Base-by-base conservation (phyloP, 2,888 invertebrate genomes). In the Ditula angustiorana region DNA sequence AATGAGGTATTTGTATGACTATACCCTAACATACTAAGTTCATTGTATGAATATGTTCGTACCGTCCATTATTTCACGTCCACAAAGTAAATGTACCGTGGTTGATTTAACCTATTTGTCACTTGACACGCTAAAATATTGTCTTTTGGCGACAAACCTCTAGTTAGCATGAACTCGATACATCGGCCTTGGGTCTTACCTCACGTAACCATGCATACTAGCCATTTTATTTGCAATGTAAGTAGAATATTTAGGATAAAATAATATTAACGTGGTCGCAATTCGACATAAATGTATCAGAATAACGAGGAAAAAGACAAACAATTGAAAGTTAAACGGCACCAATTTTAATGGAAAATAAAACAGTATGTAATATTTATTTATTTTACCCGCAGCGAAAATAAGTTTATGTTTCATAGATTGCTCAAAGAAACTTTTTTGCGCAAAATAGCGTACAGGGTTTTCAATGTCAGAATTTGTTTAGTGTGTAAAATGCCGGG, bases 101-200 rank as follows among this genome's bases (percentile, higher is more conserved):
- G 23, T 33, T 37, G 33, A 23, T 53, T 56, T 26, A 28, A n/a
- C 28, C 57, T 44, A 46, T 53, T 64, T 47, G 47, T 64, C 47
- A 37, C 33, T 37, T 21, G 37, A 35, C 53, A 35, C 52, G 63
- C 53, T 64, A 64, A 64, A 58, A 59, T 47, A 28, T 37, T 24
- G 37, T 57, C 16, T 50, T 57, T 62, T 30, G 30, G n/a, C 11
- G 56, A 26, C 56, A 30, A 49, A 56, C 55, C 35, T 33, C 23
- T 41, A 62, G 41, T 62, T 57, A 35, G 50, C 50, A 62, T 24
- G 57, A 41, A 62, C 35, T 16, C 10, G 41, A 41, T 50, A 41
- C 8, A 8, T 33, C 41, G 56, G 21, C 62, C 62, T 62, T 62
- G 56, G 35, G n/a, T 41, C 11, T 23, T 41, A 10, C 19, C 41